Evolutionary conservation across 2,797 vertebrate genomes (phyloP), one percentile per base, ranked within the genome.

Genomic region (Cichlasoma orientale): DNA sequence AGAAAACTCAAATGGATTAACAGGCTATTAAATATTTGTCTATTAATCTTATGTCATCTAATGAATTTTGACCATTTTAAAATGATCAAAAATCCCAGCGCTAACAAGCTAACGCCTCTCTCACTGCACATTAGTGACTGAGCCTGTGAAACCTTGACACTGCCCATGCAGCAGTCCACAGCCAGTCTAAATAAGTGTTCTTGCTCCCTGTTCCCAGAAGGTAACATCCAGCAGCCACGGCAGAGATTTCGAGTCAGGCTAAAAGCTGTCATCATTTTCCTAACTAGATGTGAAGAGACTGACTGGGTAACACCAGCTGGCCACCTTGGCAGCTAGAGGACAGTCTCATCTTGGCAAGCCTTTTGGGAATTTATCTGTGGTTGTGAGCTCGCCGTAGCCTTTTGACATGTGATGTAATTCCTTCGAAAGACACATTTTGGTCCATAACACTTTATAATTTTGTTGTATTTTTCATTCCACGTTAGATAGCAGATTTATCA

Each of bases 281-380:
- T 38, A 68, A 54, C 69, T 55, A 55, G 69, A 72, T 72, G 69
- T 72, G 69, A 72, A 54, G 52, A 72, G 52, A 21, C 69, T 41
- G 52, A 21, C 69, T 38, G 69, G 29, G 33, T 55, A 72, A 55
- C 21, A 72, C 52, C 69, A 72, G 52, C 69, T 54, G 52, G 69
- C 53, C 69, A 72, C 33, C 33, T 72, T 72, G 53, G 53, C 69
- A 56, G 69, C 69, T 72, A 72, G 52, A 72, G 53, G 69, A 72
- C 53, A 56, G 68, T 55, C 21, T 72, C 52, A 72, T 72, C 53
- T 56, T 55, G 69, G 69, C 69, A 25, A 12, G 52, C 53, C 69
- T 21, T 72, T 41, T 54, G 53, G 69, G 53, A 56, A 56, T 56
- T 56, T 29, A 56, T 27, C 16, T 50, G 16, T 68, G 61, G 52